Percentiles rank a stretch among this genome's conserved stretches.
Evolutionary conservation across 2,888 invertebrate genomes (phyloP).

Genomic region (Drosophila neonasuta): DNA sequence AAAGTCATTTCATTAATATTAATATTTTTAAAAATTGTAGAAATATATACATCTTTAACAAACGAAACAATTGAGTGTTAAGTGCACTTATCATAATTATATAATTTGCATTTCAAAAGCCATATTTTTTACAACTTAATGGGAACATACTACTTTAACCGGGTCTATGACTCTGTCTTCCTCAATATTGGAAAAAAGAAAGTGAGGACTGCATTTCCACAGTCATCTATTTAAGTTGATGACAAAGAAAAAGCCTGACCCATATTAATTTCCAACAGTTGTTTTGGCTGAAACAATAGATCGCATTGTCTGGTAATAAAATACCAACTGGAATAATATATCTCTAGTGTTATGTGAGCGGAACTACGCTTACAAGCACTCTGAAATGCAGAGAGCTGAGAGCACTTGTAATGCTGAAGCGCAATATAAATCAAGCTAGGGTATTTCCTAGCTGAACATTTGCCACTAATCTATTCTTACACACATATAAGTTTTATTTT

Average conservation of each 20-base stretch:
- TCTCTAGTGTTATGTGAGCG: conserved; percentile 9
- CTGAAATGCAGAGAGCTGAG: not conserved
- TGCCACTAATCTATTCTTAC: conserved; percentile 4
- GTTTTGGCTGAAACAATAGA: conserved; percentile 33
- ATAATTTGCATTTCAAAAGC: not conserved
- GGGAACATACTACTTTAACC: not conserved
- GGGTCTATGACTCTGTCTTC: not conserved
- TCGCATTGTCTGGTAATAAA: conserved; percentile 31
- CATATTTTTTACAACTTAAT: conserved; percentile 1
- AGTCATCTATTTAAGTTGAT: not conserved
- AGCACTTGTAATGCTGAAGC: no score
- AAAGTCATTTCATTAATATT: no score
- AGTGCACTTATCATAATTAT: not conserved
- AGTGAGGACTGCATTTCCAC: conserved; percentile 8
- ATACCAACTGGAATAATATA: conserved; percentile 21
- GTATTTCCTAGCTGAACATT: conserved; percentile 2
- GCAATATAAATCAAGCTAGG: not conserved
- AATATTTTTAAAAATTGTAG: no score
- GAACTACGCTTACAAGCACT: conserved; percentile 3
- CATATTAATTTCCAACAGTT: conserved; percentile 31
- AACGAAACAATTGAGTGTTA: not conserved
- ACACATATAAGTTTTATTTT: not conserved
- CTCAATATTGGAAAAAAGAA: conserved; percentile 4
- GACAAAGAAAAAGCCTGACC: conserved; percentile 19
- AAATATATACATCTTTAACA: no score